Base-by-base conservation (phyloP, 2,797 vertebrate genomes). In the Schizopygopsis malacanthus region DNA sequence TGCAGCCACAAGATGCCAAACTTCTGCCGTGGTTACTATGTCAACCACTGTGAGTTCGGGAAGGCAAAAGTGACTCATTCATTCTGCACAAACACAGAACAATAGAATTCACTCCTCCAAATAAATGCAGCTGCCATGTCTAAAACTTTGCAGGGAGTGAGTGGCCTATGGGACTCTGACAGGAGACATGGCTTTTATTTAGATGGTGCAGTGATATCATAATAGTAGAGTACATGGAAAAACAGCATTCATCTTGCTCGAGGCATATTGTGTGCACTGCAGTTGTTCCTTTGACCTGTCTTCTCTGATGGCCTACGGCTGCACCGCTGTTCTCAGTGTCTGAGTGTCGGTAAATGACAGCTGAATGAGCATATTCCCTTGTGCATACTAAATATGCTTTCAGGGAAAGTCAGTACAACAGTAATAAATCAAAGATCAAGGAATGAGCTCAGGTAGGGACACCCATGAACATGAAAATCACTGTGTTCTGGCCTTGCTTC, bases 41-140 rank as follows among this genome's bases (percentile, higher is more conserved):
- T 80, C 16, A 80, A 80, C 61, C 43, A 47, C 28, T 67, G 43
- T 67, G n/a, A 33, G 39, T 18, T 33, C 2, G 16, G 45, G 33
- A 47, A 16, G 69, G 47, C 13, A 81, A 28, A n/a, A 39, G 28
- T 52, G 20, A 39, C 61, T 61, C 20, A 13, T 52, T 76, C 20
- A 39, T 65, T 65, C 25, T 5, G 41, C 12, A 54, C 63, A 50
- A 22, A 50, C 28, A 39, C 59, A 50, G 4, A 69, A 39, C 63
- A 81, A 80, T 50, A 61, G 61, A 61, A 76, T 83, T 75, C 59
- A 83, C 20, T 39, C 12, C 18, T 72, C 22, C n/a, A 37, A 84
- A 76, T 41, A 76, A 84, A 77, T 84, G 45, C 61, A 41, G n/a
- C 37, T 77, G 59, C 10, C 72, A 41, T 9, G 77, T 13, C 20